Base-by-base conservation (phyloP, 1,140 invertebrate genomes). In the Caenorhabditis briggsae region DNA sequence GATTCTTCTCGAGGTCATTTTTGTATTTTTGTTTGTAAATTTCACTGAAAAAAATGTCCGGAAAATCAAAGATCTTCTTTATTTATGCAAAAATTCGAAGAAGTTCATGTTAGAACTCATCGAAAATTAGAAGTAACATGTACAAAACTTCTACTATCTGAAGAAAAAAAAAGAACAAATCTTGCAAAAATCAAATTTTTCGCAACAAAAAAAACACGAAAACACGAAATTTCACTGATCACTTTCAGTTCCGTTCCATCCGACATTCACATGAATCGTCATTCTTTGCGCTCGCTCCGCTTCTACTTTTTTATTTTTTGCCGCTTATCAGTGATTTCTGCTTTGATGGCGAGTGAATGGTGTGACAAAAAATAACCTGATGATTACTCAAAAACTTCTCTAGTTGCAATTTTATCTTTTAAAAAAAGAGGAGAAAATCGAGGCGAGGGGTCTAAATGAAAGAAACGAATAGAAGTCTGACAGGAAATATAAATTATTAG, bases 301-400 rank as follows among this genome's bases (percentile, higher is more conserved):
- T 58, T 33, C 33, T 3, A 33, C 3, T 33, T 33, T 25, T 61
- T 25, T 25, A 33, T 33, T 18, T 70, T 48, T 70, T 70, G 64
- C 41, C 64, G 33, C 5, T 70, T 70, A 70, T 70, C 64, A 70
- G 64, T 70, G 64, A 70, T 70, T 70, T 48, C 64, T 70, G 64
- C 33, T 70, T 70, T n/a, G 8, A 59, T 64, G 61, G 25, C 9
- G 61, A 41, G 11, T 12, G 64, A 70, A 70, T 70, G 64, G 64
- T 70, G 64, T 70, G 64, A 70, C 64, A 70, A 70, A 61, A 53
- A 53, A 33, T 33, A 33, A 53, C 23, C 59, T 61, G 20, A 61
- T 61, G 59, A 61, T 61, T 61, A 20, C 6, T 25, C 23, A 61
- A 33, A 25, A 61, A 23, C 59, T 14, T 25, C 59, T 1, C 59